These are phyloP conservation scores for Clepsis dumicolana DNA, from an alignment of 2,888 invertebrate species.

Conservation along the genomic window DNA sequence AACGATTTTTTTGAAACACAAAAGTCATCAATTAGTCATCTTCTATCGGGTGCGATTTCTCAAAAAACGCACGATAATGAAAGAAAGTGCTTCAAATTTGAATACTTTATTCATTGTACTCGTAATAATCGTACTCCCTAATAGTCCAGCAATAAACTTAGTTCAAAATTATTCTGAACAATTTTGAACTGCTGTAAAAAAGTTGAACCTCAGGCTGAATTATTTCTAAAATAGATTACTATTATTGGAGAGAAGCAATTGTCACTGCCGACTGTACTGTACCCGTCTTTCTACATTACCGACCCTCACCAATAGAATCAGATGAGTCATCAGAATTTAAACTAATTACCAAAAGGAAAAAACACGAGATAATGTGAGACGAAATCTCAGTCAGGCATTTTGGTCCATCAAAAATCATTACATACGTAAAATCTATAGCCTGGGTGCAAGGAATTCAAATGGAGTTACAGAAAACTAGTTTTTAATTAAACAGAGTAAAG, in stretches of 20 bases:
- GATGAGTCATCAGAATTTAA: slow-evolving; percentile 83
- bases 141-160: no score
- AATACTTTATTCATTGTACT: no score
- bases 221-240: background rate
- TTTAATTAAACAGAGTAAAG: slow-evolving; percentile 1
- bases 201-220: slow-evolving; percentile 32
- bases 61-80: no score
- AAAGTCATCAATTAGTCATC: no score
- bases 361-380: slow-evolving; percentile 70
- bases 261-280: slow-evolving; percentile 35
- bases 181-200: no score
- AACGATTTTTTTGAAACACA: no score
- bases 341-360: slow-evolving; percentile 81
- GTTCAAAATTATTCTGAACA: no score
- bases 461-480: slow-evolving; percentile 43
- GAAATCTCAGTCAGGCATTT: slow-evolving; percentile 66
- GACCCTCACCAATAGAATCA: slow-evolving; percentile 74
- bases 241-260: slow-evolving; percentile 8
- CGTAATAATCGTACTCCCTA: no score
- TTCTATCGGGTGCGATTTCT: no score
- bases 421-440: slow-evolving; percentile 54
- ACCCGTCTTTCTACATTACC: slow-evolving; percentile 56
- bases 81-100: no score
- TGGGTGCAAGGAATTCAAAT: slow-evolving; percentile 48
- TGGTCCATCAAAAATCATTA: slow-evolving; percentile 70